Base-by-base conservation (phyloP, 2,113 vertebrate genomes). In the Mormyrus lacerda region DNA sequence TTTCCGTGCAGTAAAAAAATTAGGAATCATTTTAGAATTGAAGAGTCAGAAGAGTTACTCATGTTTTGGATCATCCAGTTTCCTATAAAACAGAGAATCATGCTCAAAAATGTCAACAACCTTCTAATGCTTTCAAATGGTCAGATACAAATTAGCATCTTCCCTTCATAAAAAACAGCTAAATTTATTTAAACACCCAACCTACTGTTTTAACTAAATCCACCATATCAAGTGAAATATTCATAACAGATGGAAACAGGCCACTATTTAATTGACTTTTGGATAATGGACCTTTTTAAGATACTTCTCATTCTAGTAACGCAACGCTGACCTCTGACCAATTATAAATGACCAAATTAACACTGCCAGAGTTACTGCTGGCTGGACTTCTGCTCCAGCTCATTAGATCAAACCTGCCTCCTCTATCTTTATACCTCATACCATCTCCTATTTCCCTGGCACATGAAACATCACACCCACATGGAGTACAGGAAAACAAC, bases 401-500 rank as follows among this genome's bases (percentile, higher is more conserved):
- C 39, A 79, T 79, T 79, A 79, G 73, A 79, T 79, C 35, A 79
- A 79, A 79, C 73, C 15, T 79, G 73, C 73, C 13, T 79, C 73
- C 73, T 79, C 35, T 79, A 79, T 42, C 73, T 79, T 79, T 42
- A 79, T 19, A 39, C 73, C 73, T 79, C 73, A 79, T 13, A 79
- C 61, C 35, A 79, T 79, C 73, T 79, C 13, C 73, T 17, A 79
- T 79, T 79, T 79, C 73, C 73, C 31, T 79, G 73, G 73, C 73
- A 79, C 73, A 35, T 42, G 73, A 79, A 79, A 79, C 73, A 79
- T 79, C 35, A 35, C 73, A 79, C 73, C 73, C 73, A 79, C 73
- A 79, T 79, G 73, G 73, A 79, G 73, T 79, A 79, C 15, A 79
- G 73, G 35, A 79, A 79, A 79, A 79, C 73, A 79, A 42, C 73